Evolutionary conservation across 2,888 invertebrate species (phyloP), one percentile per base, ranked within the genome.

Genomic region (Chorisops tibialis): DNA sequence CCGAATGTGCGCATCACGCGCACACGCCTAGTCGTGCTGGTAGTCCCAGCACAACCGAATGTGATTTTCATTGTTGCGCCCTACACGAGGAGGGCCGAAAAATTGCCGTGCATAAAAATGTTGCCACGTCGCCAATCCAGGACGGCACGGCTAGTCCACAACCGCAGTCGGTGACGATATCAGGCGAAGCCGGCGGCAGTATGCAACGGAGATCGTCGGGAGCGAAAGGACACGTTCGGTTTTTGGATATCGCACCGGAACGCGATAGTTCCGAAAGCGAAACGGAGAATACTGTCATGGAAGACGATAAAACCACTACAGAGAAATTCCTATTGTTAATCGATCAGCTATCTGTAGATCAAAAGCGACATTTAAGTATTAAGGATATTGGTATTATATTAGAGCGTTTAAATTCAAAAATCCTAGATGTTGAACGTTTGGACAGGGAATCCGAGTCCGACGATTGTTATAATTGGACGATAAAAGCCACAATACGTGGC

Each of bases 381-480:
- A 94, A 94, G 79, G 95, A 95, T 79, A 94, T 95, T 79, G 95
- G 95, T 69, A 92, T 95, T 77, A 95, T 95, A 74, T 83, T 95
- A 71, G 95, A 95, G 79, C 83, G 94, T 71, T 85, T 95, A 72
- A 93, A 88, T 79, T 93, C 93, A 65, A 95, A 94, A 81, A 95
- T 95, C 71, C 83, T 95, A 68, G 95, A 95, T 81, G 94, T 95
- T 70, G 94, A 95, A 81, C 85, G 93, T 69, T 82, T 95, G 70
- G 93, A 94, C 78, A 85, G 95, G 63, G 94, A 95, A 78, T 90
- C 89, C 70, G 94, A 94, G 79, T 91, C 91, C 77, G 92, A 92
- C 79, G 93, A 94, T 79, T 93, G 93, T 77, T 93, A 93, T 83
- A 93, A 94, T 80, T 95, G 95, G 95, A 94, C 94, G 79, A 95